phyloP scores from a whole-genome alignment of 2,113 vertebrate species.

The Nycticebus coucang region DNA sequence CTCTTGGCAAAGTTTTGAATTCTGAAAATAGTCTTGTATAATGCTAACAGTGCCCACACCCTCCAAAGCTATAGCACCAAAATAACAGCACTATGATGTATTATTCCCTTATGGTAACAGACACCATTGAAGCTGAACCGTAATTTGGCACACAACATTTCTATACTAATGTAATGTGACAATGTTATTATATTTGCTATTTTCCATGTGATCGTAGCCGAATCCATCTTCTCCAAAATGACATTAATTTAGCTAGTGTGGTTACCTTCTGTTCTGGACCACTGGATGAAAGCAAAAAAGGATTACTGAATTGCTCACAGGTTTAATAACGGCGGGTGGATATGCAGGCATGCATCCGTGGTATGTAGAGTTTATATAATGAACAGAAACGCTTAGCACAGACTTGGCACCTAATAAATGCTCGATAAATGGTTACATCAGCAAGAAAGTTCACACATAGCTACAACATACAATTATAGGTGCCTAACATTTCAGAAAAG shows the following conservation, averaged over 20 bases:
- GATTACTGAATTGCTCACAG: background rate
- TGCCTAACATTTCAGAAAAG: background rate
- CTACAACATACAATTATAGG: background rate
- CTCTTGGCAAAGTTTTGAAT: slow-evolving; percentile 40
- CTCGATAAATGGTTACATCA: background rate
- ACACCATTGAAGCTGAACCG: slow-evolving; percentile 69
- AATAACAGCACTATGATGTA: slow-evolving; percentile 60
- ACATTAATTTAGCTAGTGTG: slow-evolving; percentile 72
- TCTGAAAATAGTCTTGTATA: slow-evolving; percentile 66
- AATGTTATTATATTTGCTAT: slow-evolving; percentile 78
- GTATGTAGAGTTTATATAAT: background rate
- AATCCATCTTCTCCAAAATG: slow-evolving; percentile 79
- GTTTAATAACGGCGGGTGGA: background rate
- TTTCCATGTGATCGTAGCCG: slow-evolving; percentile 76
- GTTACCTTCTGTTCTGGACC: slow-evolving; percentile 56
- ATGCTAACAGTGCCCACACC: slow-evolving; percentile 47
- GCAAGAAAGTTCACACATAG: background rate
- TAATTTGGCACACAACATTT: slow-evolving; percentile 76
- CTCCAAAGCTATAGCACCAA: slow-evolving; percentile 26
- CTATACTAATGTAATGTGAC: slow-evolving; percentile 80
- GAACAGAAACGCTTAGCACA: background rate
- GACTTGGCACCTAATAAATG: background rate
- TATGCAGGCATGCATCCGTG: background rate
- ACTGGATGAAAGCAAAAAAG: slow-evolving; percentile 34
- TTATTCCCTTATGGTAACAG: slow-evolving; percentile 72